Base-by-base conservation (phyloP, 2,888 invertebrate species). In the Chouioia cunea region DNA sequence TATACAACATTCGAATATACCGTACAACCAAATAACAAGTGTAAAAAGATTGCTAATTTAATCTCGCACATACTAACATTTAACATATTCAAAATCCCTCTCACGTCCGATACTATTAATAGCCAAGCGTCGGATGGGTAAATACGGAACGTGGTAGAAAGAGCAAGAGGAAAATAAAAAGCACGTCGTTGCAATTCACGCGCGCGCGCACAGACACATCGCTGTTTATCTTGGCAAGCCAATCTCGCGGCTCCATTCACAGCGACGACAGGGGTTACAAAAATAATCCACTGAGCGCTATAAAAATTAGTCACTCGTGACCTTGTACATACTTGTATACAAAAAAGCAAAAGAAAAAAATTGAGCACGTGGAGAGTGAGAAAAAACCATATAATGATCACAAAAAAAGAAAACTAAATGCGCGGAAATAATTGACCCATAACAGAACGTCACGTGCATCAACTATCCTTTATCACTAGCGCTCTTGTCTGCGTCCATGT, bases 261-360 rank as follows among this genome's bases (percentile, higher is more conserved):
- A 12, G 22, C 18, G 36, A 36, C 36, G 36, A 3, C 10, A 36
- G 36, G 36, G 36, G 36, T 12, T 36, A 50, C 20, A 64, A 64
- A 64, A 54, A 64, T 54, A 64, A 54, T 23, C 23, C 23, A 23
- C 59, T 36, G 47, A 8, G 15, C 4, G 18, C 15, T n/a, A 16
- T 4, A 66, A 66, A 66, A 66, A 66, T 66, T 58, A 66, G 44
- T 52, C 23, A 56, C 48, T 27, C 20, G 18, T 47, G 64, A 66
- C 65, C 58, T 66, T 58, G 52, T 47, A 47, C 2, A 47, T 47
- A 46, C 14, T 2, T 46, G 12, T 46, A 46, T 46, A 46, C 46
- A 46, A 2, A 46, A 56, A n/a, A 16, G 56, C 56, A 18, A 47
- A 16, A 43, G 56, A 56, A 56, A 56, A 14, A 56, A 27, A 56